A percentile compares a stretch with the other conserved stretches of the same genome.
Evolutionary conservation across 2,113 vertebrate genomes (phyloP).

Genomic region (Carollia perspicillata): DNA sequence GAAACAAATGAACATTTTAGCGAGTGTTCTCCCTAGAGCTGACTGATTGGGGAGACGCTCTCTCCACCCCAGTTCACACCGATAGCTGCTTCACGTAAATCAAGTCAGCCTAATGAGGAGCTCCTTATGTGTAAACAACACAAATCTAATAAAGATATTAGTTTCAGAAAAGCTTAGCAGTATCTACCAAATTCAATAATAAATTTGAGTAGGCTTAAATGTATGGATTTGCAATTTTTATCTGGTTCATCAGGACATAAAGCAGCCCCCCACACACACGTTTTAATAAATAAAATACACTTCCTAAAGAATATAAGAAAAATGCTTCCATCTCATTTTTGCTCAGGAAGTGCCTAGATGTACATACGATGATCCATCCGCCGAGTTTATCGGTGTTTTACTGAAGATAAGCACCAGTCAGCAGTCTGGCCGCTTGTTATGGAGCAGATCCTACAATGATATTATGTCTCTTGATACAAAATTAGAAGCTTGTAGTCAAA

Average conservation of each 20-base stretch:
- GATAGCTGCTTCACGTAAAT: background rate
- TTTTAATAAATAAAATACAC: conserved; percentile 18
- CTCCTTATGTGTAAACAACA: conserved; percentile 83
- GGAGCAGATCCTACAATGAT: conserved; percentile 24
- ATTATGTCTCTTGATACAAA: background rate
- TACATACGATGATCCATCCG: background rate
- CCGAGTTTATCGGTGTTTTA: background rate
- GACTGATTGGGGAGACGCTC: background rate
- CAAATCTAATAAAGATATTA: conserved; percentile 78
- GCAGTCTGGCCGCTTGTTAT: background rate
- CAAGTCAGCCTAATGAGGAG: conserved; percentile 72
- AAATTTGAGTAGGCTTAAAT: conserved; percentile 67
- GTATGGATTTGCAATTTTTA: conserved; percentile 73
- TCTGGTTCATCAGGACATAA: conserved; percentile 38
- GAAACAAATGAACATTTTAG: background rate
- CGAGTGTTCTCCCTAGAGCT: background rate
- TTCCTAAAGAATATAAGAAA: background rate
- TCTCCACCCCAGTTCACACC: background rate
- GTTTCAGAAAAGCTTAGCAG: conserved; percentile 74
- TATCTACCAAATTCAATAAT: conserved; percentile 78
- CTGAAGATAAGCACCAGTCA: background rate
- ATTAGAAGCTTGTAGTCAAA: conserved; percentile 37
- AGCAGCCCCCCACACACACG: background rate
- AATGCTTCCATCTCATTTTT: conserved; percentile 2
- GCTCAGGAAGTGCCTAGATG: background rate